phyloP scores from a whole-genome alignment of 2,113 vertebrate genomes.

The Sylvietta virens region DNA sequence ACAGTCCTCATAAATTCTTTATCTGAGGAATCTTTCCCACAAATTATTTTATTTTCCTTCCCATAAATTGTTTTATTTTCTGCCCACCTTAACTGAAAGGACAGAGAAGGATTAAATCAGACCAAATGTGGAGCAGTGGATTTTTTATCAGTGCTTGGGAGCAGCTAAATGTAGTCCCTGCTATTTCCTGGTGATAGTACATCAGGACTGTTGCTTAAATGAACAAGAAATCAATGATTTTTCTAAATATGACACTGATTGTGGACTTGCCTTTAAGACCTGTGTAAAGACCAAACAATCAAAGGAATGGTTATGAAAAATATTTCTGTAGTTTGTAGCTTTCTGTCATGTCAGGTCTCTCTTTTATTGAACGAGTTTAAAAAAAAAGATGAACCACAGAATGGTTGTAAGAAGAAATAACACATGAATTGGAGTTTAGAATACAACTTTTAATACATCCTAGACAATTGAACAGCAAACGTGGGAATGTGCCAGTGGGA shows the following conservation, averaged over 20 bases:
- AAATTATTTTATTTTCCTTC: not conserved
- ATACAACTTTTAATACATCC: not conserved
- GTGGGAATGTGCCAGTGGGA: not conserved
- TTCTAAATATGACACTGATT: not conserved
- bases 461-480: not conserved
- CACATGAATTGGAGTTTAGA: not conserved
- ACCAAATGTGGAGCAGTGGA: not conserved
- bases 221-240: not conserved
- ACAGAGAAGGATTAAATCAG: not conserved
- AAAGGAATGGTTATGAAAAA: not conserved
- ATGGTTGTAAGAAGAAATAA: not conserved
- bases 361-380: not conserved
- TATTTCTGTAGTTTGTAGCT: not conserved
- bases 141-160: not conserved
- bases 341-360: not conserved
- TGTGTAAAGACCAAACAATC: not conserved
- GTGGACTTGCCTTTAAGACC: not conserved
- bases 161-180: not conserved
- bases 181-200: no score
- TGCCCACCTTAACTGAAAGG: not conserved
- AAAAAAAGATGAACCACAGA: not conserved
- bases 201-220: not conserved
- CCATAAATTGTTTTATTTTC: not conserved
- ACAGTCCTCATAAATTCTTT: not conserved
- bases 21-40: not conserved